Evolutionary conservation across 1,140 invertebrate genomes (phyloP).

Genomic region (Pachyrhynchus sulphureomaculatus): DNA sequence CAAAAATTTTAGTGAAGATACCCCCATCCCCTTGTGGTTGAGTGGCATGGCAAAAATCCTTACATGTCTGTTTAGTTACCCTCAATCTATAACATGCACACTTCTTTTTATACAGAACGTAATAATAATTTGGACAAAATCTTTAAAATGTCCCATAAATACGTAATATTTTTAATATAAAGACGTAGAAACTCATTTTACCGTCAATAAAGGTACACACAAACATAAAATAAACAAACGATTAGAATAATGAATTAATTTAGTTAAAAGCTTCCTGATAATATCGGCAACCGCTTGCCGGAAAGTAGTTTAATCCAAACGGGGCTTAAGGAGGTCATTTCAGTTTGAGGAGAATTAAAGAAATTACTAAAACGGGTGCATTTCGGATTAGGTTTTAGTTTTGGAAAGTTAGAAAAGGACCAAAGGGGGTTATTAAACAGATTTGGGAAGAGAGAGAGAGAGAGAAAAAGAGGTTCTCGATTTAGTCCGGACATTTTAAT

Average conservation of each 20-base stretch:
- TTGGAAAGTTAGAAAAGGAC: neutral
- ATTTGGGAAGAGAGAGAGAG: no score
- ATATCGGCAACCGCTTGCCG: conserved; percentile 6
- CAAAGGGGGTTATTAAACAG: neutral
- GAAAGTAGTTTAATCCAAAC: conserved; percentile 19
- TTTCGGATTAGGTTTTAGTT: conserved; percentile 3
- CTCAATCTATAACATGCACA: no score
- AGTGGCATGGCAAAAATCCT: no score
- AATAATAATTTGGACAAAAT: no score
- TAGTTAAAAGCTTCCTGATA: conserved; percentile 27
- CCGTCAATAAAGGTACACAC: conserved; percentile 1
- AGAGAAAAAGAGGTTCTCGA: no score
- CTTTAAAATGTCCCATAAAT: no score
- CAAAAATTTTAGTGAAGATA: no score
- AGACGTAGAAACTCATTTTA: conserved; percentile 6
- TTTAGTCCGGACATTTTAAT: no score
- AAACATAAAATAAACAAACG: conserved; percentile 17
- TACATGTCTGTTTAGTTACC: no score
- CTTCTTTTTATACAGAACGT: no score
- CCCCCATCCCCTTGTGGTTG: no score
- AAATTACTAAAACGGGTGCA: conserved; percentile 16
- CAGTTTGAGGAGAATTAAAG: conserved; percentile 15
- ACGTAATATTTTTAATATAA: no score
- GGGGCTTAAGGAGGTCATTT: conserved; percentile 17
- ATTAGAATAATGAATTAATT: conserved; percentile 28